These are phyloP conservation scores for Diogma glabrata DNA, from an alignment of 2,888 invertebrate genomes.

Conservation along the genomic window DNA sequence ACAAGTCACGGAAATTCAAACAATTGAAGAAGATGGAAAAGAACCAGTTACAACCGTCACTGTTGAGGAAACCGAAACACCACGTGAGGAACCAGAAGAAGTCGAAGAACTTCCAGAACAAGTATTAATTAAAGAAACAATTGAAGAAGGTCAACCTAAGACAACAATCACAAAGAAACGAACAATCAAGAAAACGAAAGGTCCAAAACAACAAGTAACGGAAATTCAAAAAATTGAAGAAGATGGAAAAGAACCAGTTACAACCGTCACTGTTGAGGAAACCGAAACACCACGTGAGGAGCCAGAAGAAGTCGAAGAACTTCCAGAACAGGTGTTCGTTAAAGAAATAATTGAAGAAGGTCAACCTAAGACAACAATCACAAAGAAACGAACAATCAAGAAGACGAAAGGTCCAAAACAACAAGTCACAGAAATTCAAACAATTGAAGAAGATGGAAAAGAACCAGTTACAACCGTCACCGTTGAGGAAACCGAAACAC, in stretches of 20 bases:
- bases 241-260: constrained; percentile 27
- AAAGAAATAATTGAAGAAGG: constrained; percentile 33
- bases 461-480: too few species aligned
- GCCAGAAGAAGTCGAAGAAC: constrained; percentile 23
- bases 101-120: constrained; percentile 19
- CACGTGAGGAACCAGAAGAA: constrained; percentile 8
- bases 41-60: constrained; percentile 29
- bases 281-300: constrained; percentile 19
- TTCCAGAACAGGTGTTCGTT: constrained; percentile 32
- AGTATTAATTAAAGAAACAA: constrained; percentile 26
- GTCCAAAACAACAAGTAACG: constrained; percentile 22
- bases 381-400: constrained; percentile 24
- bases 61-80: constrained; percentile 23
- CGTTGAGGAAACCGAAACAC: too few species aligned
- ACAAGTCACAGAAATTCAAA: constrained; percentile 26
- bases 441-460: constrained; percentile 19
- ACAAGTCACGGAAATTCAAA: constrained; percentile 39
- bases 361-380: constrained; percentile 26
- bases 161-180: constrained; percentile 26
- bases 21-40: constrained; percentile 35
- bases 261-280: constrained; percentile 25
- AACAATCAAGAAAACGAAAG: constrained; percentile 23
- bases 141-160: constrained; percentile 26
- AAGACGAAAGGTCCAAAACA: constrained; percentile 25
- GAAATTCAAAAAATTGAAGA: constrained; percentile 30